These are phyloP conservation scores for Ricordea florida DNA, from an alignment of 92 coral and sea anemone species.

Conservation along the genomic window DNA sequence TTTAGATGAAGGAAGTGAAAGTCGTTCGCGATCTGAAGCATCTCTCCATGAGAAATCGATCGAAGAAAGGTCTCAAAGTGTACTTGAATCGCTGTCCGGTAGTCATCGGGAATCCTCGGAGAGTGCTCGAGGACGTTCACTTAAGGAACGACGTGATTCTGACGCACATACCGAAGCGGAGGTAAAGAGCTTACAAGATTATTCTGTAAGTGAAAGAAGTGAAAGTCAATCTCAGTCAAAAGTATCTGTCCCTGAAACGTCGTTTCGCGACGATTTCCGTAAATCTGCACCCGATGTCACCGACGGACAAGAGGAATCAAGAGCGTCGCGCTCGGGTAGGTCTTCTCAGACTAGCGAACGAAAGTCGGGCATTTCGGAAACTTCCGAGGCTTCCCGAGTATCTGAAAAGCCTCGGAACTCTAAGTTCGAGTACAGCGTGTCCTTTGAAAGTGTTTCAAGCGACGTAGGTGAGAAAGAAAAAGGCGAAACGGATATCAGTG, in stretches of 20 bases:
- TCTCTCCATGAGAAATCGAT: not conserved
- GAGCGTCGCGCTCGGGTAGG: not conserved
- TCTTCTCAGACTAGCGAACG: not conserved
- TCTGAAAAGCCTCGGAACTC: slow-evolving; percentile 29
- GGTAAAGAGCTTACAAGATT: slow-evolving; percentile 48
- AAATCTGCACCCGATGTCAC: not conserved
- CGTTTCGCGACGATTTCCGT: not conserved
- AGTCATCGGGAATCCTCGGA: not conserved
- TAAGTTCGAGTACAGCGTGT: slow-evolving; percentile 58
- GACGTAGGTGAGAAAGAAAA: slow-evolving; percentile 34
- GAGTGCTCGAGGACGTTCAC: slow-evolving; percentile 1
- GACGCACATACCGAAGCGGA: slow-evolving; percentile 32
- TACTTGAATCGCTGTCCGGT: slow-evolving; percentile 2
- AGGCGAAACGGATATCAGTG: slow-evolving; percentile 77
- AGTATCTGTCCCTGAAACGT: slow-evolving; percentile 28
- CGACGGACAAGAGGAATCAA: not conserved
- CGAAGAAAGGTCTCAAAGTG: slow-evolving; percentile 2
- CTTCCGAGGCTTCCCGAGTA: slow-evolving; percentile 8
- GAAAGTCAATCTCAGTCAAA: slow-evolving; percentile 18
- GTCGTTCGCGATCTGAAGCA: slow-evolving; percentile 45
- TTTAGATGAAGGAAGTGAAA: slow-evolving; percentile 56
- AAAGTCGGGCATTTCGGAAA: not conserved
- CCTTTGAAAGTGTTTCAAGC: slow-evolving; percentile 71
- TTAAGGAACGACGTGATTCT: not conserved
- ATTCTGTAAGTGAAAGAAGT: slow-evolving; percentile 49